Evolutionary conservation across 2,797 vertebrate species (phyloP), one percentile per base, ranked within the genome.

Genomic region (Gymnopithys bicolor): DNA sequence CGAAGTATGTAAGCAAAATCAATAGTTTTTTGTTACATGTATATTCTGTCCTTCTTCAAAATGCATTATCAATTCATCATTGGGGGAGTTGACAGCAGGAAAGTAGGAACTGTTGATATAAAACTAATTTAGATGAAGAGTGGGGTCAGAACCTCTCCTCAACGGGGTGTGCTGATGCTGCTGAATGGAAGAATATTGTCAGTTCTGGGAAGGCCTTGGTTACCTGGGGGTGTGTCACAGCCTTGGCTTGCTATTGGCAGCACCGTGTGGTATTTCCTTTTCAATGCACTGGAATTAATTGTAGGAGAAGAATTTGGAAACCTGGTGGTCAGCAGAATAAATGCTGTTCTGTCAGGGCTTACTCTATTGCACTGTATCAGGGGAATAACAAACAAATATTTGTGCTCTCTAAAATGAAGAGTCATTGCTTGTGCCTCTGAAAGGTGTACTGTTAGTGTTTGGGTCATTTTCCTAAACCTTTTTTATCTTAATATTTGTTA

Each of bases 361-460:
- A 71, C 88, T 96, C 64, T 94, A 1, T 89, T 93, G 73, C 58
- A 55, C 93, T 66, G 19, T 87, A 30, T 85, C 60, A 84, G 75
- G 80, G 91, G 60, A 93, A 83, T 92, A 93, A 66, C 82, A 95
- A 95, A 94, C 94, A 94, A 96, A 80, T 93, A 84, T 83, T 92
- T 88, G 53, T 68, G 17, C 45, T 62, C 8, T 93, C 92, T 78
- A 82, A 86, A 87, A 89, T 83, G 70, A 53, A 60, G n/a, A 82
- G 56, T 45, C 33, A 70, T 53, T 93, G 51, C 53, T 94, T 94
- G 77, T 70, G 22, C 52, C 19, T 37, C 37, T 75, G n/a, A 67
- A 83, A 77, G 60, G 23, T 48, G 28, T 4, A 5, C 37, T 51
- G 11, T 52, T 92, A 52, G 23, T 12, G 75, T 93, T 66, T 19